phyloP scores from a whole-genome alignment of 2,888 invertebrate species.

The Drosophila algonquin region DNA sequence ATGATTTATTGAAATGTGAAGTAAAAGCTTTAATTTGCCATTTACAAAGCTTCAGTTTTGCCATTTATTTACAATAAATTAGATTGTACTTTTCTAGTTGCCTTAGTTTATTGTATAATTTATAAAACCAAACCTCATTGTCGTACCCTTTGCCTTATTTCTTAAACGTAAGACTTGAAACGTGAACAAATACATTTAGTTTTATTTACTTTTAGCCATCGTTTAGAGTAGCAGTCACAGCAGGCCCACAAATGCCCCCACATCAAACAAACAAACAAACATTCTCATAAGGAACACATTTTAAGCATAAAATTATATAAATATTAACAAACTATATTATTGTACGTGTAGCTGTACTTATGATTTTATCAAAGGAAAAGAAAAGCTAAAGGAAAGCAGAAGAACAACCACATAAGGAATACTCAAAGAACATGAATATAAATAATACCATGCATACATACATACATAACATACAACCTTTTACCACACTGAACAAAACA shows the following conservation, averaged over 20 bases:
- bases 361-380: constrained; percentile 58
- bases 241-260: constrained; percentile 55
- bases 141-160: constrained; percentile 71
- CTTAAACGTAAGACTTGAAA: constrained; percentile 66
- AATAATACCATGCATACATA: constrained; percentile 28
- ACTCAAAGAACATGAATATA: constrained; percentile 61
- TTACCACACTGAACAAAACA: constrained; percentile 74
- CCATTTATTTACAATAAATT: constrained; percentile 57
- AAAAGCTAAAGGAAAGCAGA: neutral
- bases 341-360: constrained; percentile 72
- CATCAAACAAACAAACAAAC: constrained; percentile 6
- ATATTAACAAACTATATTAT: constrained; percentile 49
- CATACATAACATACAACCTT: constrained; percentile 43
- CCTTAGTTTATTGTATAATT: constrained; percentile 55
- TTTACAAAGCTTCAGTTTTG: constrained; percentile 69
- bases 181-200: constrained; percentile 48
- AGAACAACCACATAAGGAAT: constrained; percentile 52
- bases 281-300: constrained; percentile 29
- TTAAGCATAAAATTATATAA: constrained; percentile 36
- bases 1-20: constrained; percentile 54
- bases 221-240: constrained; percentile 52
- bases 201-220: constrained; percentile 55
- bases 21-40: constrained; percentile 82
- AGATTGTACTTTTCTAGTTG: constrained; percentile 46
- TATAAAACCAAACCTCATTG: constrained; percentile 59